Conservation (phyloP, 2,888 invertebrate species). For the Macropis europaea region DNA sequence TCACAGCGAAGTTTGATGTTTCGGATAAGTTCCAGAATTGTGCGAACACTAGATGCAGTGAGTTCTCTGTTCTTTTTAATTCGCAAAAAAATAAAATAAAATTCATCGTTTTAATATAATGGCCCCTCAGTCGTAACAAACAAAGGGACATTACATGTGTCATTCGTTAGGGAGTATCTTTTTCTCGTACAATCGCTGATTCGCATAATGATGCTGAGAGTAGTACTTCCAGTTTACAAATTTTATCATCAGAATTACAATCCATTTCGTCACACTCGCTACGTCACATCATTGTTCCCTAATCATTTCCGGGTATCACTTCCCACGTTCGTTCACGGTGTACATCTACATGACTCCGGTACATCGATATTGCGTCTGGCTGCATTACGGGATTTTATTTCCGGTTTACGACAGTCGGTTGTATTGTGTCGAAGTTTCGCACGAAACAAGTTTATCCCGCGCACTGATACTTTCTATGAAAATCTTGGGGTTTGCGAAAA, state of each 20-base stretch:
- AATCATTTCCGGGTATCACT: conserved; percentile 45
- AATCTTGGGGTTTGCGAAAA: neutral
- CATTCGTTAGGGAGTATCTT: neutral
- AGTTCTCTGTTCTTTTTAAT: too few species aligned
- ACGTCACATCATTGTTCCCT: conserved; percentile 30
- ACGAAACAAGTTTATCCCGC: conserved; percentile 16
- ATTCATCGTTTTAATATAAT: too few species aligned
- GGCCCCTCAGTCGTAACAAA: too few species aligned
- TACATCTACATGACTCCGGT: conserved; percentile 29
- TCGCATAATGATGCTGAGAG: too few species aligned
- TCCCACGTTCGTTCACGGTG: conserved; percentile 43
- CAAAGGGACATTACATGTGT: neutral
- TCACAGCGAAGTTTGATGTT: too few species aligned
- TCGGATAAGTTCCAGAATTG: too few species aligned
- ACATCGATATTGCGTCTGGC: conserved; percentile 26
- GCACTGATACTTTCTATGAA: neutral
- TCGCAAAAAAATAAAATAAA: too few species aligned
- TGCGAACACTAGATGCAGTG: too few species aligned
- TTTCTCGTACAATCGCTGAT: neutral
- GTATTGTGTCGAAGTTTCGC: conserved; percentile 34
- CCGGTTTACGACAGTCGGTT: conserved; percentile 28
- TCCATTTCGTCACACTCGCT: conserved; percentile 26
- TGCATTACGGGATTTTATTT: conserved; percentile 34
- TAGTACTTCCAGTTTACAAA: neutral
- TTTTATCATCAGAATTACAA: neutral